These are phyloP conservation scores for Ophioninae sp. DNA, from an alignment of 2,888 invertebrate species.

Conservation along the genomic window DNA sequence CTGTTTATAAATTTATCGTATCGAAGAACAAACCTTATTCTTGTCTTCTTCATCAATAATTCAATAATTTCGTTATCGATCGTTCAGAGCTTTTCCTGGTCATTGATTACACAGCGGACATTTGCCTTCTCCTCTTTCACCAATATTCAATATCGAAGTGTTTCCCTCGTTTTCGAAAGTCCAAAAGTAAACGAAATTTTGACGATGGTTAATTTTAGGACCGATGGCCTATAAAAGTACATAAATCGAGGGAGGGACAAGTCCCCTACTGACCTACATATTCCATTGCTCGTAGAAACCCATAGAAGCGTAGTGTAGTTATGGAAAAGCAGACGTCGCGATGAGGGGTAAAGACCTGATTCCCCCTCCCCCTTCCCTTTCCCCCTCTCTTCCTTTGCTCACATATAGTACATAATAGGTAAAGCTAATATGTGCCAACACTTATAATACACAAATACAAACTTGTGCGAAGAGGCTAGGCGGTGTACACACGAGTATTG, in stretches of 20 bases:
- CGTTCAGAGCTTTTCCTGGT: slow-evolving; percentile 22
- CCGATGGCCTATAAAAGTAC: slow-evolving; percentile 25
- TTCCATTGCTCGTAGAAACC: background rate
- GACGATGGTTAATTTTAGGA: slow-evolving; percentile 7
- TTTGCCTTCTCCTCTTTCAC: slow-evolving; percentile 15
- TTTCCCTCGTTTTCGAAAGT: slow-evolving; percentile 7
- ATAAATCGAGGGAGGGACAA: slow-evolving; percentile 42
- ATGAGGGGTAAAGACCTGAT: slow-evolving; percentile 24
- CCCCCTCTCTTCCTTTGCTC: no score
- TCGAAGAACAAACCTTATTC: no score
- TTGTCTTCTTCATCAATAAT: no score
- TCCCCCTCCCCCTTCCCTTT: background rate
- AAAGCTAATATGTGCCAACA: slow-evolving; percentile 43
- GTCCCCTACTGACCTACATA: slow-evolving; percentile 25
- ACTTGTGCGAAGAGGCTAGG: slow-evolving; percentile 11
- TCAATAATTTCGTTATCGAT: slow-evolving; percentile 8
- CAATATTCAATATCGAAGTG: slow-evolving; percentile 19
- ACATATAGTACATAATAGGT: slow-evolving; percentile 28
- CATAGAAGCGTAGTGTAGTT: slow-evolving; percentile 29
- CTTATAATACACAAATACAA: slow-evolving; percentile 38
- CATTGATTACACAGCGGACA: background rate
- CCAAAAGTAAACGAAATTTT: slow-evolving; percentile 31
- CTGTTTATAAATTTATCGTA: no score
- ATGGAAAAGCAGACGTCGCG: slow-evolving; percentile 1
- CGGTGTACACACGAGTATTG: slow-evolving; percentile 20